Conservation (phyloP, 2,113 vertebrate species). For the Struthio camelus region DNA sequence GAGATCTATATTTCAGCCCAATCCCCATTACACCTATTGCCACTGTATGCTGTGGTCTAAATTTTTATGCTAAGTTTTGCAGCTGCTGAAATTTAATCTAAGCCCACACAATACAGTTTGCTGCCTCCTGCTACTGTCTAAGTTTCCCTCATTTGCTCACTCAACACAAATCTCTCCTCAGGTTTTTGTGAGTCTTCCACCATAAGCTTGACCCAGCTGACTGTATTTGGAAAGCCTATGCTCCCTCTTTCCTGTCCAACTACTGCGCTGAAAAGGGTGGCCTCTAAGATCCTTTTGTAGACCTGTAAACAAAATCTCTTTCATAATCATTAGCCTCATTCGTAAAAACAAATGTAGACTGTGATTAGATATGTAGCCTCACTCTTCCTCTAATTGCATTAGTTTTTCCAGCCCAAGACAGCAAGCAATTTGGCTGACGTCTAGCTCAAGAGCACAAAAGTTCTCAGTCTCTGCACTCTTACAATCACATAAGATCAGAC, state of each 20-base stretch:
- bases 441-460: conserved; percentile 19
- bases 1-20: neutral
- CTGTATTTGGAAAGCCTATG: conserved; percentile 26
- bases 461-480: conserved; percentile 30
- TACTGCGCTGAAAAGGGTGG: conserved; percentile 39
- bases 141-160: neutral
- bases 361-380: conserved; percentile 23
- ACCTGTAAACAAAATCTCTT: conserved; percentile 58
- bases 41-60: neutral
- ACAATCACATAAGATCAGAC: neutral
- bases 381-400: conserved; percentile 12
- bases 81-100: neutral
- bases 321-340: conserved; percentile 31
- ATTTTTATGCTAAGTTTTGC: neutral
- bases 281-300: conserved; percentile 51
- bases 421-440: conserved; percentile 16
- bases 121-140: neutral
- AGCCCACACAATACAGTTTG: neutral
- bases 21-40: neutral
- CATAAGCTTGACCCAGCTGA: conserved; percentile 27
- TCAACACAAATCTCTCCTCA: neutral
- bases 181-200: conserved; percentile 27
- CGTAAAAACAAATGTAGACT: conserved; percentile 51
- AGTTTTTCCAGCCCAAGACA: conserved; percentile 28
- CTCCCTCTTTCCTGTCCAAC: conserved; percentile 51